Conservation (phyloP, 2,888 invertebrate genomes). For the Sinelater perroti region DNA sequence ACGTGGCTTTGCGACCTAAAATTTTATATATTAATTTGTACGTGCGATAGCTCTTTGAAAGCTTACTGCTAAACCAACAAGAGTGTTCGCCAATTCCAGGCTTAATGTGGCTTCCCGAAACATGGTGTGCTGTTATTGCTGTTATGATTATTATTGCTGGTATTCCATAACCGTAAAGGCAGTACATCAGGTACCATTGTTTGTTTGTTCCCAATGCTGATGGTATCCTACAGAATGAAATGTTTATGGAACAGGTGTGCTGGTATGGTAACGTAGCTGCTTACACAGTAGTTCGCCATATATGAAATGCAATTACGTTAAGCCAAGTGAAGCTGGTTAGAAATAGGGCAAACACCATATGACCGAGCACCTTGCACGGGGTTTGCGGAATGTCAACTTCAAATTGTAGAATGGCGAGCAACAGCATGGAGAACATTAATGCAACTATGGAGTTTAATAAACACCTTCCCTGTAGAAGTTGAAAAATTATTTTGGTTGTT, state of each 20-base stretch:
- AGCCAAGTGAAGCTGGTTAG: constrained; percentile 78
- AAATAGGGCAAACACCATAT: constrained; percentile 61
- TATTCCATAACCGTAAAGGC: constrained; percentile 69
- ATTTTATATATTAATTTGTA: not conserved
- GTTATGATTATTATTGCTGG: constrained; percentile 65
- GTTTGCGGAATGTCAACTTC: constrained; percentile 55
- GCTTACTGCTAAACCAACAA: constrained; percentile 75
- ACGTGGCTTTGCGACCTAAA: constrained; percentile 59
- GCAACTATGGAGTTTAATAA: constrained; percentile 70
- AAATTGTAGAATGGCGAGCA: constrained; percentile 68
- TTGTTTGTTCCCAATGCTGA: constrained; percentile 61
- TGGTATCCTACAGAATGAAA: constrained; percentile 48
- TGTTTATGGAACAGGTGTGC: not conserved
- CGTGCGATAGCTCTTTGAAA: constrained; percentile 33
- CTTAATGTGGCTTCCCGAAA: constrained; percentile 64
- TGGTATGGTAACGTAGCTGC: constrained; percentile 50
- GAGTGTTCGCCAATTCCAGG: constrained; percentile 67
- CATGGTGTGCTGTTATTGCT: constrained; percentile 65
- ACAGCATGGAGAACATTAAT: constrained; percentile 67
- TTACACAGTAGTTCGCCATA: constrained; percentile 73
- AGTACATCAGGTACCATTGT: constrained; percentile 66
- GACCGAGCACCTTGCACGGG: constrained; percentile 64
- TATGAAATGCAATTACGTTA: constrained; percentile 73
- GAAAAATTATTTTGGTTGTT: not conserved
- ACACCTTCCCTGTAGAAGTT: constrained; percentile 65